A percentile compares a stretch with the other conserved stretches of the same genome.
These are phyloP conservation scores for Anolis sagrei DNA, from an alignment of 2,113 vertebrate genomes.

Conservation along the genomic window DNA sequence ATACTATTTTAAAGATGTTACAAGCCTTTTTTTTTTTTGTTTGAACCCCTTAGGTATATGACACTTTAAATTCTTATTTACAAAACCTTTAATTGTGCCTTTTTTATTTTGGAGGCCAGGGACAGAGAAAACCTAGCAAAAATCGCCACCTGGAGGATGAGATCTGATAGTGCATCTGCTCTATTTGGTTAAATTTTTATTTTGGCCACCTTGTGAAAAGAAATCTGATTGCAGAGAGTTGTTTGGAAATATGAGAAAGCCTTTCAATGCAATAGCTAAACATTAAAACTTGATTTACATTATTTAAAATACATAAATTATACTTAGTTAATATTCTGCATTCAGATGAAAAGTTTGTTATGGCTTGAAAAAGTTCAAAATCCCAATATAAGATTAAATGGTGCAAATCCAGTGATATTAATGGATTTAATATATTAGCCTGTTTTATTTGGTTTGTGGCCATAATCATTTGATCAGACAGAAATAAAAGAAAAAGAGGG, in stretches of 20 bases:
- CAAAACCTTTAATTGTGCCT: not conserved
- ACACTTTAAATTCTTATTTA: not conserved
- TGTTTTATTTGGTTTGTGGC: not conserved
- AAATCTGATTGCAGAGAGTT: not conserved
- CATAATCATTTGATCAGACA: not conserved
- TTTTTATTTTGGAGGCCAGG: fast-evolving
- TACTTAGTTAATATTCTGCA: not conserved
- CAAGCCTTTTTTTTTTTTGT: not conserved
- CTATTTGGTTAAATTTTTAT: not conserved
- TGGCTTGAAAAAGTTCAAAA: not conserved
- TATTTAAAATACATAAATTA: not conserved
- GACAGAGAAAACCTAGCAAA: too few relatives aligned
- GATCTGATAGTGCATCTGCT: not conserved
- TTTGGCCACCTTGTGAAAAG: not conserved
- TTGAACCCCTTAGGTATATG: not conserved
- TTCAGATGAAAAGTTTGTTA: not conserved
- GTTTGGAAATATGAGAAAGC: not conserved
- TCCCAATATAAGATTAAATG: not conserved
- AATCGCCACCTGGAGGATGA: not conserved
- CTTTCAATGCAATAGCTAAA: not conserved
- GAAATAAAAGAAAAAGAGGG: not conserved
- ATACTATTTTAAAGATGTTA: not conserved
- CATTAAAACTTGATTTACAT: not conserved
- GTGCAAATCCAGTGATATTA: not conserved
- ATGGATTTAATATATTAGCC: not conserved